Percentiles rank a stretch among this genome's conserved stretches.
phyloP scores from a whole-genome alignment of 2,888 invertebrate genomes.

The Mechanitis messenoides region DNA sequence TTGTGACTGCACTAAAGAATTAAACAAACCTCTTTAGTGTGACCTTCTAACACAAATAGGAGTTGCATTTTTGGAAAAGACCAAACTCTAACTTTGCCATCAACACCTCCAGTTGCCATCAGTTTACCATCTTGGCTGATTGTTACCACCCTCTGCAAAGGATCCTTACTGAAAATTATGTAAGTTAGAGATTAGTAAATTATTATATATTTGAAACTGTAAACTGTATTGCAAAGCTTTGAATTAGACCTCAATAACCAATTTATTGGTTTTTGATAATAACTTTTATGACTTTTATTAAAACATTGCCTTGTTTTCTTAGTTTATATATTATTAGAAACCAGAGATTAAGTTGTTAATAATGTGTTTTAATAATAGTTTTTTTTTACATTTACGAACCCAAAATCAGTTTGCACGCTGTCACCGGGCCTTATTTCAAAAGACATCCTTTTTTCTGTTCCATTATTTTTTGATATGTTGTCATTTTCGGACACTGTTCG shows the following conservation, averaged over 20 bases:
- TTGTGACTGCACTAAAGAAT: background rate
- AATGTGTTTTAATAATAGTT: background rate
- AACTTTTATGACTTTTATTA: too few species aligned
- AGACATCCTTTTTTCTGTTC: constrained; percentile 78
- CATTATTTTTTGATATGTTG: constrained; percentile 55
- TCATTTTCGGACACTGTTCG: constrained; percentile 76
- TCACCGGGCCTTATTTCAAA: constrained; percentile 86
- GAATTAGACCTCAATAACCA: too few species aligned
- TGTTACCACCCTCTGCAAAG: constrained; percentile 90
- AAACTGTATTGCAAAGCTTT: too few species aligned
- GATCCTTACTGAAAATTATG: constrained; percentile 77
- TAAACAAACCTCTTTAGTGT: constrained; percentile 83
- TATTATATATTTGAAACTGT: too few species aligned
- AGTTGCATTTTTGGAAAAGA: constrained; percentile 87
- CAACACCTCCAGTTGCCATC: constrained; percentile 94
- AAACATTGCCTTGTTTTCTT: too few species aligned
- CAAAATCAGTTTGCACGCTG: constrained; percentile 91
- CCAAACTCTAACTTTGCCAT: constrained; percentile 92
- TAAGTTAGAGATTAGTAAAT: background rate
- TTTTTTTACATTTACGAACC: constrained; percentile 53
- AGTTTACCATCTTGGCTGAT: constrained; percentile 85
- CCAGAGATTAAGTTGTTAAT: background rate
- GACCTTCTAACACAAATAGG: constrained; percentile 83
- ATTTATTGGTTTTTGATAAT: too few species aligned
- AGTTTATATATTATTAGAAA: too few species aligned